Percentiles rank a stretch among this genome's conserved stretches.
Conservation (phyloP, 2,113 vertebrate species). For the Xyliphius kryptos region DNA sequence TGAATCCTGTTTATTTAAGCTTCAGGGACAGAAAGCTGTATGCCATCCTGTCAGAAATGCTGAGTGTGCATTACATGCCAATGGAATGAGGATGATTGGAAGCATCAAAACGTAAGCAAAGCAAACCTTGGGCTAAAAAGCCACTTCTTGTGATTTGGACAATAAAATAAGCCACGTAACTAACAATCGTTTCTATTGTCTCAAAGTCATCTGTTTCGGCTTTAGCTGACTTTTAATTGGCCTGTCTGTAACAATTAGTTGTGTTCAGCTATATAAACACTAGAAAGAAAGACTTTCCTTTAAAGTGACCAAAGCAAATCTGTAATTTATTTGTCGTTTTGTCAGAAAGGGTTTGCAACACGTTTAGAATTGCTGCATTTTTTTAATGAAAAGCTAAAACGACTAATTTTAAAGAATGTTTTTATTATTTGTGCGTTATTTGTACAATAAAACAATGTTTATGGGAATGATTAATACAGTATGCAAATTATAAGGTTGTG, state of each 20-base stretch:
- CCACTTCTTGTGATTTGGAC: neutral
- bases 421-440: no score
- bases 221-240: neutral
- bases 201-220: neutral
- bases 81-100: conserved; percentile 4
- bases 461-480: no score
- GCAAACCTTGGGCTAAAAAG: neutral
- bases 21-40: neutral
- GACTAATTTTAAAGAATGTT: no score
- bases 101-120: conserved; percentile 6
- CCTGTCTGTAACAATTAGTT: neutral
- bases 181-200: neutral
- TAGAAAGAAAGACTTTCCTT: neutral
- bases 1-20: conserved; percentile 38
- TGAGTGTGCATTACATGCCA: conserved; percentile 9
- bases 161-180: neutral
- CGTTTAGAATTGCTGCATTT: no score
- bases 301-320: no score
- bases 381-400: no score
- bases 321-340: no score
- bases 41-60: conserved; percentile 14
- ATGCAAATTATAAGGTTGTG: no score
- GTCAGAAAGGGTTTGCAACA: no score
- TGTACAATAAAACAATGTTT: no score
- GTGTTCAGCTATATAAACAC: neutral